Evolutionary conservation across 1,140 invertebrate species (phyloP).

Genomic region (Papilio polytes): DNA sequence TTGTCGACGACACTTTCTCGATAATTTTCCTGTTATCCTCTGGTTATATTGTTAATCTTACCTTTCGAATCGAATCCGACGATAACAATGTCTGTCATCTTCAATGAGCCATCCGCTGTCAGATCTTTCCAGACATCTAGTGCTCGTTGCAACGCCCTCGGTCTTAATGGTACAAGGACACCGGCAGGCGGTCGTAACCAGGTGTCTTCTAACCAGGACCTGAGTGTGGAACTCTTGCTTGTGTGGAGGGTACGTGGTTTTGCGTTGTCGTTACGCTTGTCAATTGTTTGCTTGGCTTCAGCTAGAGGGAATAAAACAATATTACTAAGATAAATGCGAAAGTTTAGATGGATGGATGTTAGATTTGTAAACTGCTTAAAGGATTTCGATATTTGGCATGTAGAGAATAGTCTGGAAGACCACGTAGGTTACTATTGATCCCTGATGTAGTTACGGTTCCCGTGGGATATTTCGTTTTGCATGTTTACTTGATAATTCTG

Average conservation of each 20-base stretch:
- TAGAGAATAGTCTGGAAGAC: too few species aligned
- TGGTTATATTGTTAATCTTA: constrained; percentile 45
- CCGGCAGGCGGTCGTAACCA: constrained; percentile 84
- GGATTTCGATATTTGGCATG: too few species aligned
- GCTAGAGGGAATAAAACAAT: constrained; percentile 36
- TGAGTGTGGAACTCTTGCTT: constrained; percentile 69
- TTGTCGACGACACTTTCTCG: too few species aligned
- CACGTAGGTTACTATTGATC: too few species aligned
- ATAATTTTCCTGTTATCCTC: too few species aligned
- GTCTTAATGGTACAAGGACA: constrained; percentile 80
- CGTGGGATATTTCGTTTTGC: too few species aligned
- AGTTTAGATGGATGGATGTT: too few species aligned
- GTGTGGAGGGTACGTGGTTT: constrained; percentile 46
- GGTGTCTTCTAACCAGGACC: constrained; percentile 84
- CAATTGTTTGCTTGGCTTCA: constrained; percentile 47
- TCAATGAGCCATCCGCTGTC: constrained; percentile 58
- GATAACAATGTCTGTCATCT: constrained; percentile 72
- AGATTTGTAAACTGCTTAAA: too few species aligned
- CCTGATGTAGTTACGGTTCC: too few species aligned
- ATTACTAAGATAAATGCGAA: neutral
- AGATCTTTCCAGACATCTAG: constrained; percentile 81
- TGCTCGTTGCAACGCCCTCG: constrained; percentile 77
- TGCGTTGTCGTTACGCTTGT: constrained; percentile 50
- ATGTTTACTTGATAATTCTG: too few species aligned
- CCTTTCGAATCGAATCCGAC: constrained; percentile 78